A percentile compares a stretch with the other conserved stretches of the same genome.
Conservation (phyloP, 2,113 vertebrate genomes). For the Sceloporus tristichus region DNA sequence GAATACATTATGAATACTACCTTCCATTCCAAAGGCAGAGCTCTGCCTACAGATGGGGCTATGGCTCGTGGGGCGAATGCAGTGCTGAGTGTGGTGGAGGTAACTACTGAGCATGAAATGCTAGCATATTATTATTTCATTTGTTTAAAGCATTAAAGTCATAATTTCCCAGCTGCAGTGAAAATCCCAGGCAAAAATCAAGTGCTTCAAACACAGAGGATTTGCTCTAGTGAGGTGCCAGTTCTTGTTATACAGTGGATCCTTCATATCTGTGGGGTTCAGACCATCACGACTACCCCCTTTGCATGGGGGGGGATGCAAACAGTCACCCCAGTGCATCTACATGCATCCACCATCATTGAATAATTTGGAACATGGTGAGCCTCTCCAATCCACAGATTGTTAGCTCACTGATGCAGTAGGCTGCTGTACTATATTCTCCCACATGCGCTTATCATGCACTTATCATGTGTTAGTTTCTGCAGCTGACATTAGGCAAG, state of each 20-base stretch:
- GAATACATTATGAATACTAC: constrained; percentile 91
- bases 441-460: neutral
- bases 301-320: neutral
- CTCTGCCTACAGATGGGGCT: constrained; percentile 89
- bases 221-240: neutral
- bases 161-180: constrained; percentile 21
- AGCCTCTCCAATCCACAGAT: too few species aligned
- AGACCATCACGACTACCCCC: too few species aligned
- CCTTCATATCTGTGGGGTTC: too few species aligned
- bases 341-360: too few species aligned
- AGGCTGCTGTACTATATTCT: neutral
- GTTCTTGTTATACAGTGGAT: too few species aligned
- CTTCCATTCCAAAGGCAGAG: constrained; percentile 74
- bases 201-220: neutral
- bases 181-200: constrained; percentile 14
- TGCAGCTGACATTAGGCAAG: neutral
- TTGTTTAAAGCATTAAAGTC: neutral
- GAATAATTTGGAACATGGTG: too few species aligned
- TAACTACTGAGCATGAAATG: constrained; percentile 55
- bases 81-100: constrained; percentile 91
- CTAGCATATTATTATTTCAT: too few species aligned
- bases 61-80: constrained; percentile 91
- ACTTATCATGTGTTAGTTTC: neutral
- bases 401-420: too few species aligned
- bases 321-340: neutral